These are phyloP conservation scores for Hippoglossus hippoglossus DNA, from an alignment of 2,797 vertebrate species.

Conservation along the genomic window DNA sequence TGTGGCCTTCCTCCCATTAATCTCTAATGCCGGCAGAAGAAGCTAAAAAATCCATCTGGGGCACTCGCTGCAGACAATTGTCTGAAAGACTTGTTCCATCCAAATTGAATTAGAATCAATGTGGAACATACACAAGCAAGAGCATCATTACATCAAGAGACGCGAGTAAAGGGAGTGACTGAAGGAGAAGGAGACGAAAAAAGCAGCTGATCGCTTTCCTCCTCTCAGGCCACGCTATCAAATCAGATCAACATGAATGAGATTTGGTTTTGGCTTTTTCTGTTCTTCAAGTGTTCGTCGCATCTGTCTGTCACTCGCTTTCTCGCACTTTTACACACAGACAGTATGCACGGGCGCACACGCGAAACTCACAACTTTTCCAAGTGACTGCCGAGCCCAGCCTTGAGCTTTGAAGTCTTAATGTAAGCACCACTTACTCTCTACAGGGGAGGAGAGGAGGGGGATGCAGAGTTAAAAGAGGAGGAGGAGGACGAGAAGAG, in stretches of 20 bases:
- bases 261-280: conserved; percentile 37
- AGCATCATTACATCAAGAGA: conserved; percentile 76
- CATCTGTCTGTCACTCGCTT: conserved; percentile 36
- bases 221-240: conserved; percentile 55
- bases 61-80: conserved; percentile 82
- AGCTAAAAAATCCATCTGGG: conserved; percentile 84
- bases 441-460: conserved; percentile 32
- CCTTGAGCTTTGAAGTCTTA: conserved; percentile 45
- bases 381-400: conserved; percentile 38
- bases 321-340: conserved; percentile 22
- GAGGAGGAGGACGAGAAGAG: conserved; percentile 5
- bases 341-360: conserved; percentile 3
- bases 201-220: conserved; percentile 56
- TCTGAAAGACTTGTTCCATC: conserved; percentile 84
- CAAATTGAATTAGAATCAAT: conserved; percentile 88
- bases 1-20: conserved; percentile 81
- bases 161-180: conserved; percentile 69
- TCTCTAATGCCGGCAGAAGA: conserved; percentile 79
- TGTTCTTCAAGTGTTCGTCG: conserved; percentile 36
- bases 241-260: conserved; percentile 55
- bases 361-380: conserved; percentile 36
- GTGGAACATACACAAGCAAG: conserved; percentile 78
- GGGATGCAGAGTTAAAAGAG: conserved; percentile 34
- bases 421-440: conserved; percentile 57
- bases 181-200: conserved; percentile 60